Percentiles rank a stretch among this genome's conserved stretches.
Evolutionary conservation across 1,140 invertebrate genomes (phyloP).

Genomic region (Tyrophagus putrescentiae): DNA sequence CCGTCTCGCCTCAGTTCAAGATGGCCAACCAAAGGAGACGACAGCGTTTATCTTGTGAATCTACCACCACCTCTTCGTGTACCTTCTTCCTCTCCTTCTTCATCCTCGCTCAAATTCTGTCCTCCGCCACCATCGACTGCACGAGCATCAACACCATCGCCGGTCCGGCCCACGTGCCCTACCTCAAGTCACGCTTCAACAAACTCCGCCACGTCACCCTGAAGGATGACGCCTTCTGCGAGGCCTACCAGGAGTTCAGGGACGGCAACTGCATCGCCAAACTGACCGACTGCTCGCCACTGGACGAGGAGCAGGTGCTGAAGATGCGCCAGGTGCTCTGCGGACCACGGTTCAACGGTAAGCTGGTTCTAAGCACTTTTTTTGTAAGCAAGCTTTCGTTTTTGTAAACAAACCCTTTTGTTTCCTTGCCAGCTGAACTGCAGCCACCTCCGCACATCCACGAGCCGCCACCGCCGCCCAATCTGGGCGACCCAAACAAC

Average conservation of each 20-base stretch:
- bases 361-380: too few relatives aligned
- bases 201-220: neutral
- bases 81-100: neutral
- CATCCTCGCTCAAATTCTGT: neutral
- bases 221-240: constrained; percentile 10
- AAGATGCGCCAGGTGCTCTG: constrained; percentile 14
- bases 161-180: neutral
- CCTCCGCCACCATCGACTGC: neutral
- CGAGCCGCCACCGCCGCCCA: constrained; percentile 5
- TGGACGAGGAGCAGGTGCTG: neutral
- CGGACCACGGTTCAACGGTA: constrained; percentile 6
- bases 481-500: too few relatives aligned
- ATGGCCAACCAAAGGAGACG: too few relatives aligned
- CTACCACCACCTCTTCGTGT: neutral
- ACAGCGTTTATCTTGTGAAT: neutral
- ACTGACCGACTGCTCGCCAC: constrained; percentile 12
- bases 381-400: too few relatives aligned
- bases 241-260: constrained; percentile 10
- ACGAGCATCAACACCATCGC: neutral
- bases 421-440: too few relatives aligned
- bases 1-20: too few relatives aligned
- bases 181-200: constrained; percentile 2
- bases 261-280: constrained; percentile 6
- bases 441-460: constrained; percentile 12
- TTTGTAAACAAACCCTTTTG: too few relatives aligned